These are phyloP conservation scores for Epinotia nisella DNA, from an alignment of 2,888 invertebrate species.

Conservation along the genomic window DNA sequence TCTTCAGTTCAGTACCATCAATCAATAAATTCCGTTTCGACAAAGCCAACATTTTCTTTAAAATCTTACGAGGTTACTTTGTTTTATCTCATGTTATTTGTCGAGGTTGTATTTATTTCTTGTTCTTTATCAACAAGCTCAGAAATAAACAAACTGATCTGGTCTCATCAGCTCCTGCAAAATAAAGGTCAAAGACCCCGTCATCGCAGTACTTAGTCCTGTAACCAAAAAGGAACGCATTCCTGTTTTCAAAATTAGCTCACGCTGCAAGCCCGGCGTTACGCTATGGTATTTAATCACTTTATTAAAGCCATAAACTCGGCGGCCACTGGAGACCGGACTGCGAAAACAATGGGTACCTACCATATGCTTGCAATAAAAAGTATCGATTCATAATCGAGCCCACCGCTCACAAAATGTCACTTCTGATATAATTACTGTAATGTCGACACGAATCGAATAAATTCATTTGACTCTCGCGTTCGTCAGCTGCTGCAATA, in stretches of 20 bases:
- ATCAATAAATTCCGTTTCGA: too few species aligned
- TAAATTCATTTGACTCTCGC: conserved; percentile 56
- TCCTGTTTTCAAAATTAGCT: conserved; percentile 73
- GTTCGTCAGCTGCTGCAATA: conserved; percentile 36
- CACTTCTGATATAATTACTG: conserved; percentile 69
- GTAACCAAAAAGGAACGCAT: conserved; percentile 49
- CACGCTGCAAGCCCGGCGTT: conserved; percentile 64
- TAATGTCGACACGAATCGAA: conserved; percentile 64
- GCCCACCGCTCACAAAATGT: conserved; percentile 61
- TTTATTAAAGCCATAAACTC: conserved; percentile 74
- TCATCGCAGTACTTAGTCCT: conserved; percentile 39
- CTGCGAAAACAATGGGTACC: conserved; percentile 65
- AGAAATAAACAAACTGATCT: not conserved
- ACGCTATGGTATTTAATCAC: conserved; percentile 76
- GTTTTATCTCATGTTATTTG: not conserved
- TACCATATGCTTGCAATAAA: conserved; percentile 70
- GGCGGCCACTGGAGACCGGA: conserved; percentile 59
- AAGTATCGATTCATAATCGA: conserved; percentile 68
- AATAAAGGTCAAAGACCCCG: conserved; percentile 58
- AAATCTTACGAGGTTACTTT: too few species aligned
- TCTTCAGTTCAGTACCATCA: too few species aligned
- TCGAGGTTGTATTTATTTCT: too few species aligned
- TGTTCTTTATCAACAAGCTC: not conserved
- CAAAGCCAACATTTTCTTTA: too few species aligned
- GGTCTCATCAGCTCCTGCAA: not conserved